These are phyloP conservation scores for Catharus bicknelli DNA, from an alignment of 2,113 vertebrate genomes.

Conservation along the genomic window DNA sequence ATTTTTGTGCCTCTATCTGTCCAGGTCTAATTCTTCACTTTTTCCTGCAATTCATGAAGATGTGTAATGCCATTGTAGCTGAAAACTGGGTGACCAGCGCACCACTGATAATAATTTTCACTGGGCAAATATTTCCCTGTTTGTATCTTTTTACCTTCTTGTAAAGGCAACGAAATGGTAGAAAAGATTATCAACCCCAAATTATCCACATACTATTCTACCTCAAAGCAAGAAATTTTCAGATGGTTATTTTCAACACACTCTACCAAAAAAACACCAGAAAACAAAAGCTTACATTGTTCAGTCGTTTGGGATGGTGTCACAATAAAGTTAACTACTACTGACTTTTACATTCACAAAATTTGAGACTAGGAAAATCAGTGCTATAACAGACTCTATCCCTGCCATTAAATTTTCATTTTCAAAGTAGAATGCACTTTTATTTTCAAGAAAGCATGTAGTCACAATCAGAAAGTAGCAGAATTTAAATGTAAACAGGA, in stretches of 20 bases:
- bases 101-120: neutral
- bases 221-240: neutral
- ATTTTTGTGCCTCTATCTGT: neutral
- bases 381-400: neutral
- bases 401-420: neutral
- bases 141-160: neutral
- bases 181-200: neutral
- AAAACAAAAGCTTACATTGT: neutral
- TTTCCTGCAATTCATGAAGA: neutral
- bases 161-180: neutral
- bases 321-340: neutral
- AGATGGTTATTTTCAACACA: neutral
- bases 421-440: neutral
- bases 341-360: neutral
- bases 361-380: neutral
- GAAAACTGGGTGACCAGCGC: neutral
- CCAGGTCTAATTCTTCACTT: neutral
- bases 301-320: neutral
- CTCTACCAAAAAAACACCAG: neutral
- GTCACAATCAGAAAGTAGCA: neutral
- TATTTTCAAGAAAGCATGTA: neutral
- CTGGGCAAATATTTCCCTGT: neutral
- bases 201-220: neutral
- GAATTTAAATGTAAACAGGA: neutral
- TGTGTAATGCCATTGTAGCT: neutral